Evolutionary conservation across 2,797 vertebrate species (phyloP), one percentile per base, ranked within the genome.

Genomic region (Petrocephalus schoutedeni): DNA sequence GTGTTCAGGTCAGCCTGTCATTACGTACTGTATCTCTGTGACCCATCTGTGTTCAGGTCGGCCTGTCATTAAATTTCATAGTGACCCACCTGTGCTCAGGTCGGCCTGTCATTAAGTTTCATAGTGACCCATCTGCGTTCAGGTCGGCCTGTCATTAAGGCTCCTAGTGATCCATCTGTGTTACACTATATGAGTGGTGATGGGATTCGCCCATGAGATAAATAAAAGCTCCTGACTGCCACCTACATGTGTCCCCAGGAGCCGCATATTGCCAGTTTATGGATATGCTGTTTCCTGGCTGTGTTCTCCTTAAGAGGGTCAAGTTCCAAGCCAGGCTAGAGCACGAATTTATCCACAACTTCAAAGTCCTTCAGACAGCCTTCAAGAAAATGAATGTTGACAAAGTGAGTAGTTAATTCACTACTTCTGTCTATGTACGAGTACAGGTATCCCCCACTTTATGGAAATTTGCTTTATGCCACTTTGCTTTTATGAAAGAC

Each of bases 371-470:
- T 89, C 98, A 99, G 94, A 97, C 97, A 0, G 95, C 97, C 23
- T 99, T 99, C 95, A 99, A 99, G 95, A 97, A 97, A 94, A 99
- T 98, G 97, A 96, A 94, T 36, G 97, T 99, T 28, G 98, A 99
- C 94, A 99, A 98, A 95, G 98, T 98, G 92, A 92, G 91, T 32
- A 45, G 2, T n/a, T 32, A 2, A 3, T 4, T 53, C 45, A 36
- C n/a, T 87, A 36, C 4, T 0, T 61, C 19, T 45, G 51, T n/a
- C 12, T 12, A 5, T 16, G 19, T 19, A n/a, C 6, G 21, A 83
- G 45, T 64, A 28, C 61, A 64, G 23, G 61, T 28, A 23, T 64
- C 21, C 9, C 21, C 61, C 23, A 21, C 23, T 67, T 67, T 67
- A 67, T 67, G 61, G 28, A 67, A 4, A 23, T 67, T 14, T 32